Percentiles rank a stretch among this genome's conserved stretches.
Evolutionary conservation across 35 echinoderm and acorn worm genomes (phyloP).

Genomic region (Ptychodera flava): DNA sequence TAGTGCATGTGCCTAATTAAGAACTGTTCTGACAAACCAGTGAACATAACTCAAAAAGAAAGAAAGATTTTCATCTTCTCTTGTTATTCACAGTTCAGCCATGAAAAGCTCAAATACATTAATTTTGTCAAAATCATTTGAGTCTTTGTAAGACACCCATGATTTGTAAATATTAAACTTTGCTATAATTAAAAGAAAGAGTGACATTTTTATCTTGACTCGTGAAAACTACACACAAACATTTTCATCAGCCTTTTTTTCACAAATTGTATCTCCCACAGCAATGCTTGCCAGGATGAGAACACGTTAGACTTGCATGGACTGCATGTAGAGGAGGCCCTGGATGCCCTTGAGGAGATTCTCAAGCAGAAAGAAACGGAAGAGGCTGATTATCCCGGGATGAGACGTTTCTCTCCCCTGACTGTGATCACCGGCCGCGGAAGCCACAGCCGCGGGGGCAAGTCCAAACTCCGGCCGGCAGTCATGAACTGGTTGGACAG

Average conservation of each 20-base stretch:
- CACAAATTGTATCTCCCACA: background rate
- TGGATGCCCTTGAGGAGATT: conserved; percentile 35
- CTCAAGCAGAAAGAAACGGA: conserved; percentile 26
- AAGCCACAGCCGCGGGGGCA: conserved; percentile 49
- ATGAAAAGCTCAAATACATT: no score
- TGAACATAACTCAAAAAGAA: no score
- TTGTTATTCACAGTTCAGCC: no score
- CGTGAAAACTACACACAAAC: background rate
- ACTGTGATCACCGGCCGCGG: conserved; percentile 73
- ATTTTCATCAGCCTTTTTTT: background rate
- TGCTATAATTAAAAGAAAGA: no score
- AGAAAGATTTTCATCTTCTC: no score
- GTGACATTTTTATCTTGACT: no score
- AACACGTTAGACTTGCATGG: conserved; percentile 77
- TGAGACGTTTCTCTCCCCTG: conserved; percentile 25
- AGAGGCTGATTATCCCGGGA: background rate
- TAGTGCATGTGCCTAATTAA: no score
- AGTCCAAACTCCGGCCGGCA: conserved; percentile 56
- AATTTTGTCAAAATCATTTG: no score
- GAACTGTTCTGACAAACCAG: no score
- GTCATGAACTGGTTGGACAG: conserved; percentile 39
- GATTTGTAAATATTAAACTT: no score
- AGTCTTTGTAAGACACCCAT: no score
- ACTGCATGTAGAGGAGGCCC: conserved; percentile 63
- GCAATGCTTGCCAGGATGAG: conserved; percentile 25